Conservation (phyloP, 1,140 invertebrate species). For the Zeugodacus cucurbitae region DNA sequence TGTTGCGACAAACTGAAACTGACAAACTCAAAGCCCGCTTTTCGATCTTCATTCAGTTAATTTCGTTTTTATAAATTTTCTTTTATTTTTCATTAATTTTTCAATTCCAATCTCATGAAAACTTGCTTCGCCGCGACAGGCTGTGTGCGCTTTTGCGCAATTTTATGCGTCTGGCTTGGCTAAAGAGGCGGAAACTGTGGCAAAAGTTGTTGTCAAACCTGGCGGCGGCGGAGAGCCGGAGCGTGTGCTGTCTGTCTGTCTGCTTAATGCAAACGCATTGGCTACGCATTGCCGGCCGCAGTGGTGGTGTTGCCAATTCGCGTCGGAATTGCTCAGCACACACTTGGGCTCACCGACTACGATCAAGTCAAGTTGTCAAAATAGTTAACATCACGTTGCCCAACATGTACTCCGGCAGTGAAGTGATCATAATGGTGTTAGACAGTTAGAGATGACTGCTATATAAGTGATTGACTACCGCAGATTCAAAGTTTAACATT, state of each 20-base stretch:
- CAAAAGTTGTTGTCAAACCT: background rate
- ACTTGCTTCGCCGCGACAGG: background rate
- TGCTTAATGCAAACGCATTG: background rate
- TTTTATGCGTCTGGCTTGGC: background rate
- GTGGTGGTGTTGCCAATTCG: background rate
- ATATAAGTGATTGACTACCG: too few species aligned
- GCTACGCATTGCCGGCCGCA: background rate
- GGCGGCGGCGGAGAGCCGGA: background rate
- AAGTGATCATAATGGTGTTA: too few species aligned
- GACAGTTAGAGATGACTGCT: too few species aligned
- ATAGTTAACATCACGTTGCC: too few species aligned
- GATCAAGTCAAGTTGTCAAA: too few species aligned
- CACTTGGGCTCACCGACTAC: background rate
- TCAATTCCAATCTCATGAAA: background rate
- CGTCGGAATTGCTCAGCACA: background rate
- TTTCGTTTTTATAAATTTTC: background rate
- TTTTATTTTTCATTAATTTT: background rate
- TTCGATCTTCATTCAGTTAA: background rate
- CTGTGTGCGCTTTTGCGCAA: background rate
- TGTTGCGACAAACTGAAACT: background rate
- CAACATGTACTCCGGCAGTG: too few species aligned
- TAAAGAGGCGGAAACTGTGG: conserved; percentile 43
- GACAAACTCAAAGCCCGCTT: background rate
- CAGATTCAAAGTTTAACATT: too few species aligned
- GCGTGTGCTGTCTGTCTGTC: background rate